Percentiles rank a stretch among this genome's conserved stretches.
Evolutionary conservation across 2,113 vertebrate species (phyloP).

Genomic region (Gallinago undulata): DNA sequence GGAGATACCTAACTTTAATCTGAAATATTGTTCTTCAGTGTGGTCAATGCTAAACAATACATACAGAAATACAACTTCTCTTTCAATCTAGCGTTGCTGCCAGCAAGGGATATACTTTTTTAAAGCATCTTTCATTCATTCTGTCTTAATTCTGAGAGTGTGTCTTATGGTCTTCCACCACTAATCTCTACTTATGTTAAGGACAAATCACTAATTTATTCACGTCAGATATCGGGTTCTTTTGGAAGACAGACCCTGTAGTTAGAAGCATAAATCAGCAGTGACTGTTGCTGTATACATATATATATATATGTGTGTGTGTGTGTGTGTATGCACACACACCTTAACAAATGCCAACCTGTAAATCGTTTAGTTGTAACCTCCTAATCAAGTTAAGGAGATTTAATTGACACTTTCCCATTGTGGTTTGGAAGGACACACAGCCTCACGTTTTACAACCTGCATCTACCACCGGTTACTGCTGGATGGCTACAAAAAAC

Average conservation of each 20-base stretch:
- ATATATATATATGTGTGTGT: neutral
- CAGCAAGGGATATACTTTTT: neutral
- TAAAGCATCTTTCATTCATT: neutral
- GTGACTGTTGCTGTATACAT: neutral
- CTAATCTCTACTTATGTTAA: neutral
- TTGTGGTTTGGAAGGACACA: neutral
- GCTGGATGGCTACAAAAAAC: neutral
- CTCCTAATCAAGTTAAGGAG: neutral
- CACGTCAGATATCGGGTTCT: neutral
- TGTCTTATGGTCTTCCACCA: neutral
- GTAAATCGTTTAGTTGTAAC: neutral
- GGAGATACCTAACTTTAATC: neutral
- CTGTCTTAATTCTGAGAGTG: fast-evolving
- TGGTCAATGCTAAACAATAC: neutral
- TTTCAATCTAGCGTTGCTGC: neutral
- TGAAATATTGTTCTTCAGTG: neutral
- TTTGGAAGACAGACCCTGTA: neutral
- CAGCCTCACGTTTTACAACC: neutral
- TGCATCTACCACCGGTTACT: fast-evolving
- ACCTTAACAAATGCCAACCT: neutral
- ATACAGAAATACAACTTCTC: neutral
- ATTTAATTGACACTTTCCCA: neutral
- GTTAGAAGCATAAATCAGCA: neutral
- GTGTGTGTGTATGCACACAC: neutral
- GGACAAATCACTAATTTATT: neutral